These are phyloP conservation scores for Phasianus colchicus DNA, from an alignment of 2,113 vertebrate species.

Conservation along the genomic window DNA sequence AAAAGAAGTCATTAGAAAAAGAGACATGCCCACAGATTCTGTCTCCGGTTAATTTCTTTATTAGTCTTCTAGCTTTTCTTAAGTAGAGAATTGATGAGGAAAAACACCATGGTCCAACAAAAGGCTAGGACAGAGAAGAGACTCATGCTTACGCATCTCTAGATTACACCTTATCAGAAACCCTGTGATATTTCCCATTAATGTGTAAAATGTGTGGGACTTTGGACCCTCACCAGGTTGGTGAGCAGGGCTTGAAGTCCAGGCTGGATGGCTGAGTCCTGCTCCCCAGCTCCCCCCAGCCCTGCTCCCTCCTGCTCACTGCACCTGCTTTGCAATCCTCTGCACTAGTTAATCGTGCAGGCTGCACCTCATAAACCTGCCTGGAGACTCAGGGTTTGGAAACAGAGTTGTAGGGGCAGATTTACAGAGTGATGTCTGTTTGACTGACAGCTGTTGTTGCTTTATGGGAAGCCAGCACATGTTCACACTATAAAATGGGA, in stretches of 20 bases:
- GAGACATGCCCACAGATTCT: not conserved
- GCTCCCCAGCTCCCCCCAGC: not conserved
- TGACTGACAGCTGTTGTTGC: slow-evolving; percentile 30
- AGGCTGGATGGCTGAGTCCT: not conserved
- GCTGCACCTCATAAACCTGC: slow-evolving; percentile 70
- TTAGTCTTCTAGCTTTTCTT: not conserved
- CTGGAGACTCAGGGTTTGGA: not conserved
- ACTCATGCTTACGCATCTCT: not conserved
- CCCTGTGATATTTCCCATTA: not conserved
- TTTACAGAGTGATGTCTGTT: slow-evolving; percentile 65
- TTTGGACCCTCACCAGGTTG: not conserved
- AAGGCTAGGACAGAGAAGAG: not conserved
- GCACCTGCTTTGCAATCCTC: not conserved
- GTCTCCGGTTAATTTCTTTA: not conserved
- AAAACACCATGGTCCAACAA: not conserved
- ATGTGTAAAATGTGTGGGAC: not conserved
- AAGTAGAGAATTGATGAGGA: not conserved
- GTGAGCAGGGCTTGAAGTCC: not conserved
- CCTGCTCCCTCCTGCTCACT: not conserved
- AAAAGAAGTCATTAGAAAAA: not conserved
- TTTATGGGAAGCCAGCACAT: slow-evolving; percentile 30
- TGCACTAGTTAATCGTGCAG: slow-evolving; percentile 17
- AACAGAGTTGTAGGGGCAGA: not conserved
- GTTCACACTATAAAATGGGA: not conserved
- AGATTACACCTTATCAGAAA: not conserved